Conservation (phyloP, 2,797 vertebrate species). For the Fistularia tabacaria region DNA sequence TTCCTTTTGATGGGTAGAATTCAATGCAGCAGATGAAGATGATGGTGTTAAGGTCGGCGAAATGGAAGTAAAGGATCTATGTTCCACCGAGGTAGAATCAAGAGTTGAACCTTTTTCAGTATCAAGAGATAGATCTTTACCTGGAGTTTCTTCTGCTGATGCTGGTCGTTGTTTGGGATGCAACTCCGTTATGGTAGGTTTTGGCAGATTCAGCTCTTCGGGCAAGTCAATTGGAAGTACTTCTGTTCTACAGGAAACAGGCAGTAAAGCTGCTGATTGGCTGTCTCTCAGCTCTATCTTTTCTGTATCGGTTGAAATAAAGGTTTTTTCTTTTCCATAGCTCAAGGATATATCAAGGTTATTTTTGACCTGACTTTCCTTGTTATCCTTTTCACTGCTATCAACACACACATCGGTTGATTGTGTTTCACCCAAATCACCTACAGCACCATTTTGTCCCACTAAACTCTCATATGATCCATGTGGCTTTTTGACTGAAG, state of each 20-base stretch:
- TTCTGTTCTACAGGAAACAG: slow-evolving; percentile 41
- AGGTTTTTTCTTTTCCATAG: slow-evolving; percentile 26
- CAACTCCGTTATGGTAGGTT: slow-evolving; percentile 38
- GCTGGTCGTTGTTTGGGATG: slow-evolving; percentile 7
- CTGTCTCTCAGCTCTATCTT: slow-evolving; percentile 34
- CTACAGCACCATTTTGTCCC: slow-evolving; percentile 3
- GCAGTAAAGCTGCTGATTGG: slow-evolving; percentile 12
- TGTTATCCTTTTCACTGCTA: slow-evolving; percentile 15
- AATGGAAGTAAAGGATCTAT: neutral
- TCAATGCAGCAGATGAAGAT: neutral
- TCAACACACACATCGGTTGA: slow-evolving; percentile 21
- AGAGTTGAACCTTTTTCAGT: slow-evolving; percentile 16
- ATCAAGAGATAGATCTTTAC: slow-evolving; percentile 8
- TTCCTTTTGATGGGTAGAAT: slow-evolving; percentile 3
- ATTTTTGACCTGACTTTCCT: slow-evolving; percentile 11
- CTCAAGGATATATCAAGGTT: slow-evolving; percentile 7
- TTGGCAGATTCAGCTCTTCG: slow-evolving; percentile 16
- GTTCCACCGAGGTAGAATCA: slow-evolving; percentile 1
- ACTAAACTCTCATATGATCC: neutral
- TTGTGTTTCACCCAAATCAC: slow-evolving; percentile 11
- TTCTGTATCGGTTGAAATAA: slow-evolving; percentile 45
- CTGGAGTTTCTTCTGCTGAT: slow-evolving; percentile 6
- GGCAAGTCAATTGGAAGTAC: slow-evolving; percentile 3
- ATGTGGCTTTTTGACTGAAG: neutral
- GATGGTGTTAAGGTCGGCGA: neutral